Evolutionary conservation across 2,888 invertebrate species (phyloP), one percentile per base, ranked within the genome.

Genomic region (Leptopilina myrica): DNA sequence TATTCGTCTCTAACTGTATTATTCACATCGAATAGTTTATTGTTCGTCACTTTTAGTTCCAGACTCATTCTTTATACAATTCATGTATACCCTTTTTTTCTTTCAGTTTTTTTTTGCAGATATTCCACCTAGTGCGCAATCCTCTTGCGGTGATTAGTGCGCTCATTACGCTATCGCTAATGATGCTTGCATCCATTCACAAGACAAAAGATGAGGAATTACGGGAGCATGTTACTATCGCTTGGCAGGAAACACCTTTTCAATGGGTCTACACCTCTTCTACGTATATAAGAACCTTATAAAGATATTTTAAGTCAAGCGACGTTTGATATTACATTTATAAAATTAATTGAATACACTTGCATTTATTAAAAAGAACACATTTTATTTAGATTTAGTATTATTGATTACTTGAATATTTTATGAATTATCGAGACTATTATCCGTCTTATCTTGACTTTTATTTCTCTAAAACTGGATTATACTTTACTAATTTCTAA

Each of bases 121-220:
- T 80, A 83, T 84, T 80, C 81, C 85, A 83, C 81, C 79, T 81
- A 80, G 83, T 81, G 84, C 82, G 80, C 85, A 86, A 87, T 85
- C 33, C 87, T 87, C 88, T 86, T 84, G 43, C 8, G 88, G 90
- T 91, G 91, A 90, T 91, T 91, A 90, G 90, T 89, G 89, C 88
- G 86, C 90, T 91, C 91, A 90, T 91, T 91, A 91, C 87, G 88
- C 82, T 84, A 87, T 89, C 89, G 88, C 91, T 91, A 91, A 91
- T 90, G 91, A 91, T 88, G 89, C 90, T 88, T 90, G 88, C 89
- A 87, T 33, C 49, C 49, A 49, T 49, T 87, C 89, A 84, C 80
- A 83, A 84, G 86, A 88, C 88, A 89, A 88, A 89, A 88, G 87
- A 85, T 86, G 81, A 81, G 85, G 85, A 84, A 84, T 85, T 82